Conservation (phyloP, 2,888 invertebrate genomes). For the Ormyrus pomaceus region DNA sequence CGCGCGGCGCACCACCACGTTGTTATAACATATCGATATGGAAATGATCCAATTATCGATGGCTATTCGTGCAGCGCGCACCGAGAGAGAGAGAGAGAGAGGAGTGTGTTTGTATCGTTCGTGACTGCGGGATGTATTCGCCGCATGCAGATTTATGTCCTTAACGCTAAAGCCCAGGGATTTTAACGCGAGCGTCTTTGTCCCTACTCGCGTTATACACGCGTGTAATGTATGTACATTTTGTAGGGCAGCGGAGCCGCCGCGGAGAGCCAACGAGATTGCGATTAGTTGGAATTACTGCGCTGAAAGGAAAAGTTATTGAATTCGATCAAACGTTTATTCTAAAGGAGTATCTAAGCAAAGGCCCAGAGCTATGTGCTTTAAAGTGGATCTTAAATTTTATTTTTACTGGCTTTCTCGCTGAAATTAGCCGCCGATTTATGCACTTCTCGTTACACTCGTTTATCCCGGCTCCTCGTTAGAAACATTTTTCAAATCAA, state of each 20-base stretch:
- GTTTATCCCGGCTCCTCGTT: no score
- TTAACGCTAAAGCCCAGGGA: conserved; percentile 21
- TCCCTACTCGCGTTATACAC: neutral
- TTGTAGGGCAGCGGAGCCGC: neutral
- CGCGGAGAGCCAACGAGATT: neutral
- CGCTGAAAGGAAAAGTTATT: conserved; percentile 21
- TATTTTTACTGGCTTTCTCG: conserved; percentile 8
- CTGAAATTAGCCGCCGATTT: neutral
- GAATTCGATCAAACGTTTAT: conserved; percentile 17
- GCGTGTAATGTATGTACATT: no score
- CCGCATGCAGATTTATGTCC: conserved; percentile 43
- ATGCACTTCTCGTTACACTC: neutral
- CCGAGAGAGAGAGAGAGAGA: conserved; percentile 1
- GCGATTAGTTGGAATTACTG: conserved; percentile 23
- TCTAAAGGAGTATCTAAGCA: neutral
- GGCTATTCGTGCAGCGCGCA: conserved; percentile 11
- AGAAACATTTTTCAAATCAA: no score
- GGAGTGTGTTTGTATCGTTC: neutral
- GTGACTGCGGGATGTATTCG: neutral
- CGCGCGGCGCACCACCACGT: neutral
- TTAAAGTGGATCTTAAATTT: conserved; percentile 8
- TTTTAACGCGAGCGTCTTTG: conserved; percentile 27
- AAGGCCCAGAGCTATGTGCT: neutral
- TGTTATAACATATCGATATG: conserved; percentile 56
- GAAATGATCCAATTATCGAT: conserved; percentile 58